These are phyloP conservation scores for Crotalus viridis DNA, from an alignment of 2,113 vertebrate species.

Conservation along the genomic window DNA sequence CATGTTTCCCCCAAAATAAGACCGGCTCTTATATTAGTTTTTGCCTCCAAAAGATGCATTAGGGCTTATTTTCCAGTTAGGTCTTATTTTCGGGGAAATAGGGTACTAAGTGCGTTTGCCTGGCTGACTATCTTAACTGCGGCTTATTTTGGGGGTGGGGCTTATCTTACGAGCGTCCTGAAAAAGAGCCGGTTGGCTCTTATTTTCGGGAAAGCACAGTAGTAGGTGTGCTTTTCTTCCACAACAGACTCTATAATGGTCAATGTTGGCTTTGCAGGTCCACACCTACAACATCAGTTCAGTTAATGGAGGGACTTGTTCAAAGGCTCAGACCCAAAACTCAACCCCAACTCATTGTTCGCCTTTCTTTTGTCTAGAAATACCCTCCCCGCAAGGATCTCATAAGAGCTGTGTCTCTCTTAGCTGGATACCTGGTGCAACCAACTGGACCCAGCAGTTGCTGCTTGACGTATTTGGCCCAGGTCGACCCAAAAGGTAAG, in stretches of 20 bases:
- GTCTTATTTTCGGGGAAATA: too few species aligned
- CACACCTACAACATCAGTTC: not conserved
- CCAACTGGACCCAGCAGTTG: slow-evolving; percentile 74
- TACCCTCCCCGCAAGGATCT: slow-evolving; percentile 68
- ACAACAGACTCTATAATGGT: not conserved
- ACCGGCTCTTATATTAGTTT: too few species aligned
- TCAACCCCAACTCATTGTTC: not conserved
- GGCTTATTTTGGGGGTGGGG: too few species aligned
- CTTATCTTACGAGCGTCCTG: too few species aligned
- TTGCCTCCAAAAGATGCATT: too few species aligned
- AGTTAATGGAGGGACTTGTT: not conserved
- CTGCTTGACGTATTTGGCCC: slow-evolving; percentile 77
- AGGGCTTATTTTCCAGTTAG: too few species aligned
- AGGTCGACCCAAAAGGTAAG: slow-evolving; percentile 80
- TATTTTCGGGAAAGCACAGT: too few species aligned
- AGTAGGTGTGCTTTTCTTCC: not conserved
- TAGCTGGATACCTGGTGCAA: slow-evolving; percentile 74
- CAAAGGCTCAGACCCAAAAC: not conserved
- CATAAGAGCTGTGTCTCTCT: slow-evolving; percentile 77
- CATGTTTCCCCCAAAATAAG: too few species aligned
- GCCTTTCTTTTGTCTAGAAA: slow-evolving; percentile 56
- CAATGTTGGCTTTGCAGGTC: not conserved
- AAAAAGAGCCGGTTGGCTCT: too few species aligned
- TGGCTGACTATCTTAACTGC: too few species aligned
- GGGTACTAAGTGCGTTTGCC: too few species aligned